Evolutionary conservation across 1,140 invertebrate species (phyloP).

Genomic region (Argopecten irradians): DNA sequence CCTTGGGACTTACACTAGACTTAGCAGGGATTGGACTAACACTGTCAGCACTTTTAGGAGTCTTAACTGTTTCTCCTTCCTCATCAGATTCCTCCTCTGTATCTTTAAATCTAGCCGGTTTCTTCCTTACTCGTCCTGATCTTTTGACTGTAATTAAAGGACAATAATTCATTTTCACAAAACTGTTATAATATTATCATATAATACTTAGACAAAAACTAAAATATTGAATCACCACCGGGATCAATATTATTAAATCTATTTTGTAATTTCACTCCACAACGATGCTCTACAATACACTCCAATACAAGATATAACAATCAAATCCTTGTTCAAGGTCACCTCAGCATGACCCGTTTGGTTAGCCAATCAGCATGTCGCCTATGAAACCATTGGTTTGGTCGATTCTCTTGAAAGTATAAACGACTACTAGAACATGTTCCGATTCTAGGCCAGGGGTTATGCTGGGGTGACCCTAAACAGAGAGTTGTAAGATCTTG

Average conservation of each 20-base stretch:
- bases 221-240: neutral
- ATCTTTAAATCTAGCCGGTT: constrained; percentile 58
- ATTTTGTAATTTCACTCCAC: neutral
- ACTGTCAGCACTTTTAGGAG: constrained; percentile 25
- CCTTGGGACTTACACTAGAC: neutral
- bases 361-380: too few species aligned
- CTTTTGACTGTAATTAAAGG: constrained; percentile 50
- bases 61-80: constrained; percentile 44
- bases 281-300: too few species aligned
- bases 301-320: too few species aligned
- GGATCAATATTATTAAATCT: neutral
- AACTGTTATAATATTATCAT: neutral
- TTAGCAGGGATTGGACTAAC: neutral
- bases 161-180: neutral
- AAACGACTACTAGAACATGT: too few species aligned
- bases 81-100: constrained; percentile 30
- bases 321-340: too few species aligned
- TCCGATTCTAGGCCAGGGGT: too few species aligned
- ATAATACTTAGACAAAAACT: neutral
- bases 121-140: constrained; percentile 59
- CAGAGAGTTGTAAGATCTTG: too few species aligned
- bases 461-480: too few species aligned
- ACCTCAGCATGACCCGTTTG: too few species aligned
- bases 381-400: neutral
- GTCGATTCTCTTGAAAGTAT: neutral